Percentiles rank a stretch among this genome's conserved stretches.
phyloP scores from a whole-genome alignment of 1,140 invertebrate genomes.

The Drosophila athabasca region DNA sequence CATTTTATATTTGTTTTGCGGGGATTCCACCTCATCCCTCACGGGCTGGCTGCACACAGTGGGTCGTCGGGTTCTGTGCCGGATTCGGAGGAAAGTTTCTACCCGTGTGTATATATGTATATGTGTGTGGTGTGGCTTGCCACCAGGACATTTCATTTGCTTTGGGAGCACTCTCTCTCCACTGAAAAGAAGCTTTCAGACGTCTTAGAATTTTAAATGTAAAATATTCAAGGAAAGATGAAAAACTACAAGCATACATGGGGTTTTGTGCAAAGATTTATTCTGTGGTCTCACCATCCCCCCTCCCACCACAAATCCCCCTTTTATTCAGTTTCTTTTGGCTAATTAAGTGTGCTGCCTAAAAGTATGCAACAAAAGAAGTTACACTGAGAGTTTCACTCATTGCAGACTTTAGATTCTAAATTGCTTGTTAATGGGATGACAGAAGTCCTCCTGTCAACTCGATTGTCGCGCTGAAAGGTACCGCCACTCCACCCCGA shows the following conservation, averaged over 20 bases:
- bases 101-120: no score
- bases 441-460: conserved; percentile 69
- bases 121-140: no score
- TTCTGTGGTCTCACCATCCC: conserved; percentile 63
- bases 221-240: conserved; percentile 63
- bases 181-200: conserved; percentile 74
- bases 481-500: conserved; percentile 51
- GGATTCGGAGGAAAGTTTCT: no score
- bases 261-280: conserved; percentile 63
- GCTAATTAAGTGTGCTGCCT: conserved; percentile 66
- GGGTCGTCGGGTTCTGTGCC: conserved; percentile 5
- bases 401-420: no score
- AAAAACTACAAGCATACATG: conserved; percentile 61
- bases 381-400: conserved; percentile 15
- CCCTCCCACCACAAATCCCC: background rate
- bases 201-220: conserved; percentile 76
- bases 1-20: conserved; percentile 72
- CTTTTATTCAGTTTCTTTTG: conserved; percentile 13
- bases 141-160: conserved; percentile 6
- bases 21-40: conserved; percentile 35
- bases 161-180: conserved; percentile 12
- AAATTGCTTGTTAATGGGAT: background rate
- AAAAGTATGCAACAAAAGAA: conserved; percentile 73
- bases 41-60: conserved; percentile 26
- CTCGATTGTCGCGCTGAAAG: conserved; percentile 49